These are phyloP conservation scores for Macrostomum cliftonense DNA, from an alignment of 2,888 invertebrate species.

Conservation along the genomic window DNA sequence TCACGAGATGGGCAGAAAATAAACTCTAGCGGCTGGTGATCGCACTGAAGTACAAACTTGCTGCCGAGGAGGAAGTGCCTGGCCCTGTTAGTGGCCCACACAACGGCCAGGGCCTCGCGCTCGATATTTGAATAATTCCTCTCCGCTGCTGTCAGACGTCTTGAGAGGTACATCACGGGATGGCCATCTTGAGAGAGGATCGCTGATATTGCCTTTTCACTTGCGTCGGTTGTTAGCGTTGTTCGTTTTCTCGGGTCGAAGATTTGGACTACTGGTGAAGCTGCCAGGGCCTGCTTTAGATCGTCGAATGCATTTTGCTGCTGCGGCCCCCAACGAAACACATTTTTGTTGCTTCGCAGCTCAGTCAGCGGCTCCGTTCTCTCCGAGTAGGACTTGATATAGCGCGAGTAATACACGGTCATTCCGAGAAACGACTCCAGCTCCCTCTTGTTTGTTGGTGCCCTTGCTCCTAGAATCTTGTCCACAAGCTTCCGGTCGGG, in stretches of 20 bases:
- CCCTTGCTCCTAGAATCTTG: not conserved
- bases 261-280: constrained; percentile 4
- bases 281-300: constrained; percentile 1
- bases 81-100: constrained; percentile 8
- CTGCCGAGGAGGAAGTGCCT: constrained; percentile 4
- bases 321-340: constrained; percentile 1
- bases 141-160: constrained; percentile 1
- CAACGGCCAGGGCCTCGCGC: constrained; percentile 6
- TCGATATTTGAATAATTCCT: constrained; percentile 8
- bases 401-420: constrained; percentile 1
- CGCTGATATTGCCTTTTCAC: not conserved
- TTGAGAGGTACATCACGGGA: no score
- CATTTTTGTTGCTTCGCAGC: not conserved
- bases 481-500: constrained; percentile 6
- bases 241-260: constrained; percentile 5
- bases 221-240: constrained; percentile 7
- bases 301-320: constrained; percentile 4
- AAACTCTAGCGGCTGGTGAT: constrained; percentile 7
- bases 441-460: constrained; percentile 6
- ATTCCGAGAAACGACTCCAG: constrained; percentile 5
- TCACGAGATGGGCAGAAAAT: not conserved
- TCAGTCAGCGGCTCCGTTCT: constrained; percentile 2
- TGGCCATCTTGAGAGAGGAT: no score
- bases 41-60: constrained; percentile 6
- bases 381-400: constrained; percentile 4